Conservation (phyloP, 1,140 invertebrate species). For the Myzus persicae region DNA sequence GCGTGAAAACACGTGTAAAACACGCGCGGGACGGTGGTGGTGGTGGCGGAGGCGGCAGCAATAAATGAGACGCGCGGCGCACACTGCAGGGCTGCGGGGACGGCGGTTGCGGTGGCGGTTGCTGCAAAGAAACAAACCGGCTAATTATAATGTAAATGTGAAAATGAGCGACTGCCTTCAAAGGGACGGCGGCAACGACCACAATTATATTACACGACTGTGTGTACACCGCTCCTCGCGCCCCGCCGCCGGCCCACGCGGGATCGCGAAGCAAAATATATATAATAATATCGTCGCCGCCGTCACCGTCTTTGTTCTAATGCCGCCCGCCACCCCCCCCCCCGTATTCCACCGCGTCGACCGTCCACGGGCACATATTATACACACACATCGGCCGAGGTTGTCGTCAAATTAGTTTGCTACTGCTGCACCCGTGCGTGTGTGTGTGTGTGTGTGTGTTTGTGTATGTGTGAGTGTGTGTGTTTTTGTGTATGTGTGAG, state of each 20-base stretch:
- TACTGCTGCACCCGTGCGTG: not conserved
- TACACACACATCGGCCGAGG: not conserved
- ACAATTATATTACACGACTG: slow-evolving; percentile 49
- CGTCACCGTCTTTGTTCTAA: slow-evolving; percentile 20
- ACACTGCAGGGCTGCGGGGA: not conserved
- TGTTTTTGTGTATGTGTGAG: not conserved
- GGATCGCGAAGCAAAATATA: slow-evolving; percentile 19
- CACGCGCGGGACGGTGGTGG: not conserved
- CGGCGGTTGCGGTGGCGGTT: not conserved
- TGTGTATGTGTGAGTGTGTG: not conserved
- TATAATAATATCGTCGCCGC: slow-evolving; percentile 25
- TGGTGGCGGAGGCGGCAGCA: not conserved
- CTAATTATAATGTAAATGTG: slow-evolving; percentile 54
- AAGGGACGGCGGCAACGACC: slow-evolving; percentile 42
- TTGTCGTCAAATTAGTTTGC: slow-evolving; percentile 50
- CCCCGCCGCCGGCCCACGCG: not conserved
- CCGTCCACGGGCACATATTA: not conserved
- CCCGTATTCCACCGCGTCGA: not conserved
- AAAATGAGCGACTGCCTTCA: slow-evolving; percentile 50
- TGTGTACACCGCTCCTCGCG: not conserved
- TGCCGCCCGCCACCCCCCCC: slow-evolving; percentile 16
- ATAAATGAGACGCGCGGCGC: slow-evolving; percentile 9
- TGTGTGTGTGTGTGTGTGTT: not conserved
- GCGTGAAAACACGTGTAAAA: slow-evolving; percentile 51
- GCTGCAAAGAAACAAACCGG: slow-evolving; percentile 46